Evolutionary conservation across 2,888 invertebrate genomes (phyloP), one percentile per base, ranked within the genome.

Genomic region (Drosophila niveifrons): DNA sequence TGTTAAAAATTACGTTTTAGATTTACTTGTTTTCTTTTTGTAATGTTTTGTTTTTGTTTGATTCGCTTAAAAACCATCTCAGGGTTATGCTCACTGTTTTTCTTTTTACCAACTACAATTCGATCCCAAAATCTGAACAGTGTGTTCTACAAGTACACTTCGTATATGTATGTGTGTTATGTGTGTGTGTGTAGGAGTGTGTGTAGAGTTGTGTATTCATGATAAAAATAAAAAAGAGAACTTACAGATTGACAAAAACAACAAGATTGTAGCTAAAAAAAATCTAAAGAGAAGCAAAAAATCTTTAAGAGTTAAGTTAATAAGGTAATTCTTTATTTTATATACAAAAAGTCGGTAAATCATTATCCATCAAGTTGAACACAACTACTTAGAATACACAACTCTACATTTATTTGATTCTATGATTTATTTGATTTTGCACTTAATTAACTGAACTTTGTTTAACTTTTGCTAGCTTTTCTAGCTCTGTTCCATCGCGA

Each of bases 1-100:
- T 75, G 57, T 69, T 75, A 75, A 75, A 75, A 75, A 52, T 75
- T 75, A 75, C 70, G 65, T 69, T 75, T 74, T 73, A 67, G 59
- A 63, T 72, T 63, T 39, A 48, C 52, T 71, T 56, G 11, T 46
- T 61, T 18, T 36, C 18, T 10, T 53, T 46, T 13, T 41, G 23
- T 46, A 46, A 36, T 15, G 13, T 34, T 23, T 17, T 17, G 18
- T 18, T 18, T 18, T 69, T 61, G 44, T 69, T 75, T 75, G 64
- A 74, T 75, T 74, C 58, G 50, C 56, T 74, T 74, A 68, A 74
- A 74, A 68, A 74, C 69, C 64, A 15, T 46, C 46, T 39, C 51
- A 43, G 58, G 65, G 48, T 55, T 75, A 57, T 51, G 15, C 53
- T 47, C 59, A 55, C 59, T 39, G 47, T 53, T 23, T 23, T 36